phyloP scores from a whole-genome alignment of 2,113 vertebrate genomes.

The Phainopepla nitens region DNA sequence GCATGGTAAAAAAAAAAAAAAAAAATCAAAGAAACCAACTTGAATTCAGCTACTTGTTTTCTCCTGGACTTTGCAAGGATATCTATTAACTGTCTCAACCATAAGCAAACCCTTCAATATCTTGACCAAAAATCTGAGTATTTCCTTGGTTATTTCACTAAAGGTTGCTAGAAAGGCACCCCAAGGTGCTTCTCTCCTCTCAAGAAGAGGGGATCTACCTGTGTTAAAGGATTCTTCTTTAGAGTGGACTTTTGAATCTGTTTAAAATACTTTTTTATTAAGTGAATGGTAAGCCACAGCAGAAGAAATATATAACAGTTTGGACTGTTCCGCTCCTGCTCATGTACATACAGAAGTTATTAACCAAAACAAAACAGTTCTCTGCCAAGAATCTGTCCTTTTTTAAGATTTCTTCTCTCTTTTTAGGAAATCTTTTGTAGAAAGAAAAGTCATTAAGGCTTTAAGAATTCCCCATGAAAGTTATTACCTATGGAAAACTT shows the following conservation, averaged over 20 bases:
- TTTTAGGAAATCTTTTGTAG: background rate
- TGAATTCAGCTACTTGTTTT: background rate
- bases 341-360: background rate
- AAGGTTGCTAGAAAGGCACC: background rate
- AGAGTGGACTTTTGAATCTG: background rate
- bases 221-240: background rate
- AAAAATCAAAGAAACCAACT: background rate
- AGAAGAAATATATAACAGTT: background rate
- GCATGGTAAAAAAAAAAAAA: background rate
- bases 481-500: background rate
- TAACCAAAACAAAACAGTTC: background rate
- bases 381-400: background rate
- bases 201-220: background rate
- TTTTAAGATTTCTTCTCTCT: background rate
- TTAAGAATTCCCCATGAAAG: background rate
- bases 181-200: background rate
- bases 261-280: background rate
- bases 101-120: background rate
- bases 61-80: background rate
- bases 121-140: background rate
- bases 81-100: background rate
- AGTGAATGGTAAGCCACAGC: background rate
- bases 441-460: background rate
- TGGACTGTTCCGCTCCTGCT: background rate
- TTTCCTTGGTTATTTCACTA: background rate